Evolutionary conservation across 2,797 vertebrate genomes (phyloP).

Genomic region (Kryptolebias ocellatus): DNA sequence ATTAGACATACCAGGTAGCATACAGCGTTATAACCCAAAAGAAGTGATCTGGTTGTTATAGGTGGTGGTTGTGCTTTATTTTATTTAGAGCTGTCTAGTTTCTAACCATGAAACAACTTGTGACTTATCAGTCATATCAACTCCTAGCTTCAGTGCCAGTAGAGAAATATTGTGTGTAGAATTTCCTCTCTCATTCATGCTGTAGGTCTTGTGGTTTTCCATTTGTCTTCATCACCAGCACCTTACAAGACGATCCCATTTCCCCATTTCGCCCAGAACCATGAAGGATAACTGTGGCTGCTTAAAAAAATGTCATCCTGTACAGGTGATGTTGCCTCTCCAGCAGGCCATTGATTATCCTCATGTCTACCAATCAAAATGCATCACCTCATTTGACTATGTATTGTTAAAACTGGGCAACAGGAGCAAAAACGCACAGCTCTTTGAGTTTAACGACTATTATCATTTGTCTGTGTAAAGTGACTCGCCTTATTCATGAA

Average conservation of each 20-base stretch:
- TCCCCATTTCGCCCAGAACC: conserved; percentile 24
- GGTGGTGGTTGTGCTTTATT: not conserved
- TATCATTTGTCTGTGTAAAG: conserved; percentile 65
- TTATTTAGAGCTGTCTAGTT: not conserved
- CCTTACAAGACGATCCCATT: conserved; percentile 41
- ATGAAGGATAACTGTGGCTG: conserved; percentile 50
- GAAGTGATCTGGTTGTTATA: not conserved
- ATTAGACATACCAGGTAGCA: no score
- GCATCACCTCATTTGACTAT: conserved; percentile 62
- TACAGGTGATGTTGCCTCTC: conserved; percentile 42
- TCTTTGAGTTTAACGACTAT: conserved; percentile 40
- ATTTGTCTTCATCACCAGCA: conserved; percentile 63
- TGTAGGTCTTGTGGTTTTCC: conserved; percentile 33
- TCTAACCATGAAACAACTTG: not conserved
- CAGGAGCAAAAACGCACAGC: conserved; percentile 24
- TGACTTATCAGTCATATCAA: not conserved
- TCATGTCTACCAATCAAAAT: conserved; percentile 59
- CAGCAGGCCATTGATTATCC: conserved; percentile 46
- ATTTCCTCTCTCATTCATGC: conserved; percentile 31
- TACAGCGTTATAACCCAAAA: not conserved
- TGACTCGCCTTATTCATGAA: conserved; percentile 57
- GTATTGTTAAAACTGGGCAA: conserved; percentile 52
- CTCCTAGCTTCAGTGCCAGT: not conserved
- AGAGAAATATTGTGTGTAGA: conserved; percentile 9
- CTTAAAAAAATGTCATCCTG: conserved; percentile 33